Base-by-base conservation (phyloP, 2,888 invertebrate species). In the Coecobrya sp. region DNA sequence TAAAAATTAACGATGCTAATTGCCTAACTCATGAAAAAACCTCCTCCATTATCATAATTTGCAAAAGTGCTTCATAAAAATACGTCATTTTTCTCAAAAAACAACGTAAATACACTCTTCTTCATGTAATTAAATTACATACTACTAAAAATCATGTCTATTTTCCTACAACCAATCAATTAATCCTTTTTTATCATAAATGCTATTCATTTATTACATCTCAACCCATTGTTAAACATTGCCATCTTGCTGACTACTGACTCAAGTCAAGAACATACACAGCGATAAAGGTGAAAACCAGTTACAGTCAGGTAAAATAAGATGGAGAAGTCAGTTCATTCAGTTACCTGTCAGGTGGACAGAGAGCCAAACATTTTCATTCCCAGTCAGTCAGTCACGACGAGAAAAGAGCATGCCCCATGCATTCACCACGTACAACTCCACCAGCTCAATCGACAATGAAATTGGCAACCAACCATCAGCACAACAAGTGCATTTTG, bases 241-340 rank as follows among this genome's bases (percentile, higher is more conserved):
- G 91, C 87, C 91, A 91, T 87, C 91, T 87, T 22, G 86, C 19
- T 91, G 82, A 81, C 49, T 81, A 65, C 45, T 30, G 82, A 52
- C 62, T 81, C 55, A 79, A 70, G 49, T 65, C 27, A 42, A 55
- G 65, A 30, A 45, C n/a, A n/a, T 42, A 19, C 1, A 3, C 45
- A 76, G 25, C n/a, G 45, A 79, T 30, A 59, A 65, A 42, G 45
- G 88, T 62, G 85, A 92, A 88, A 92, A 89, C 84, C 62, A 88
- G 92, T 88, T 92, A 88, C 92, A 19, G 13, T 10, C 19, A 8
- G 65, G 88, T 55, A 45, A 76, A 85, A 49, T 88, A n/a, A 92
- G 92, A 92, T 88, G 88, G 92, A 91, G 90, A 85, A 90, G 85
- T 82, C 81, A 73, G 45, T 62, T 82, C 36, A 36, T 68, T 86